Evolutionary conservation across 2,797 vertebrate genomes (phyloP), one percentile per base, ranked within the genome.

Genomic region (Sebastes taczanowskii): DNA sequence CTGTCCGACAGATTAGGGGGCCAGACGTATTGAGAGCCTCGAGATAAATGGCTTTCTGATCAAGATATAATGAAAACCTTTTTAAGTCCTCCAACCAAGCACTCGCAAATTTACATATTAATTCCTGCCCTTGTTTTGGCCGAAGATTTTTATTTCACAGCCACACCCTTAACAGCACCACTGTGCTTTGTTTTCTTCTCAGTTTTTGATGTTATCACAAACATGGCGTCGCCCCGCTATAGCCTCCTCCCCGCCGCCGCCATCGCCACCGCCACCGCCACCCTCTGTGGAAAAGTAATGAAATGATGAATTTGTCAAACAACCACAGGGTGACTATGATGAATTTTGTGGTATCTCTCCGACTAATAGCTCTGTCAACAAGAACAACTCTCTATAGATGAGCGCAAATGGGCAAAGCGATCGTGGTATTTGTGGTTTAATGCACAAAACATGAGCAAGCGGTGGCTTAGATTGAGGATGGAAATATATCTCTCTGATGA

Each of bases 291-390:
- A 86, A 89, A 86, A 86, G 87, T 92, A 93, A 93, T 90, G 91
- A 93, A 94, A 93, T 94, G 93, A 95, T 93, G 87, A 94, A 94
- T 95, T 90, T 90, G 89, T 83, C 84, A 90, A 92, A 86, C 84
- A 88, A 93, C 92, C 89, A 81, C 92, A 89, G 90, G 90, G 88
- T 92, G 91, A 94, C 93, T 91, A 87, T 93, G 92, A 95, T 94
- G 88, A 94, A 95, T 95, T 92, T 79, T 81, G 89, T 88, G 92
- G 91, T 88, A 92, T 93, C 90, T 92, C 86, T 75, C 80, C 86
- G 93, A 94, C 91, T 93, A 94, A 94, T 94, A 88, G 91, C 87
- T 88, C 91, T 92, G 93, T 94, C 93, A 91, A 94, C 89, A 80
- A 82, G 83, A 92, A 91, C 90, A 91, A 87, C 86, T 93, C 86